These are phyloP conservation scores for Sinentomon sp. DNA, from an alignment of 2,888 invertebrate species.

Conservation along the genomic window DNA sequence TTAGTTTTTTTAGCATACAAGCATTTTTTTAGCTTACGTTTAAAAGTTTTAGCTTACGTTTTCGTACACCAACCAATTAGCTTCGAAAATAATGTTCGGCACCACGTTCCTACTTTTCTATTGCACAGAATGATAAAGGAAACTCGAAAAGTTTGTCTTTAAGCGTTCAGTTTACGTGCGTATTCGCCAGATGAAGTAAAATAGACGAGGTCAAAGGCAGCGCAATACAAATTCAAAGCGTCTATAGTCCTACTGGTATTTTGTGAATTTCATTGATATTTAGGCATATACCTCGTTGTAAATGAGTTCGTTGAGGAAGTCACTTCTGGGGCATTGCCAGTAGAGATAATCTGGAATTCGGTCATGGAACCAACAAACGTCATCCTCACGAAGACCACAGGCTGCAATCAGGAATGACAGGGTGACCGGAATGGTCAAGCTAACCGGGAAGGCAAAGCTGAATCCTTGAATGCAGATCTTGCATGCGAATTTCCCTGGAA, in stretches of 20 bases:
- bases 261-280: too few relatives aligned
- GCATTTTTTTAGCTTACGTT: too few relatives aligned
- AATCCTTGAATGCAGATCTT: constrained; percentile 90
- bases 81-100: too few relatives aligned
- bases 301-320: constrained; percentile 53
- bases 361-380: constrained; percentile 65
- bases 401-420: constrained; percentile 63
- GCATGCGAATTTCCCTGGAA: constrained; percentile 62
- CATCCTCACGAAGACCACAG: constrained; percentile 57
- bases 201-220: background rate
- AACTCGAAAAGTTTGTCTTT: too few relatives aligned
- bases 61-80: too few relatives aligned
- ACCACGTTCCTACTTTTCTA: too few relatives aligned
- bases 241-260: constrained; percentile 3
- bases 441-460: constrained; percentile 87
- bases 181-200: too few relatives aligned
- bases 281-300: constrained; percentile 36
- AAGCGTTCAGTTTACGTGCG: too few relatives aligned
- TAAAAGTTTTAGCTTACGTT: too few relatives aligned
- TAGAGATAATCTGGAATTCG: constrained; percentile 67
- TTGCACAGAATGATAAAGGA: too few relatives aligned
- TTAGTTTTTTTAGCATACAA: too few relatives aligned
- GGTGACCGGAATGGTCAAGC: constrained; percentile 66
- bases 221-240: background rate
- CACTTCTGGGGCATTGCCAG: constrained; percentile 62